phyloP scores from a whole-genome alignment of 2,888 invertebrate genomes.

The Trachelus troglodyta region DNA sequence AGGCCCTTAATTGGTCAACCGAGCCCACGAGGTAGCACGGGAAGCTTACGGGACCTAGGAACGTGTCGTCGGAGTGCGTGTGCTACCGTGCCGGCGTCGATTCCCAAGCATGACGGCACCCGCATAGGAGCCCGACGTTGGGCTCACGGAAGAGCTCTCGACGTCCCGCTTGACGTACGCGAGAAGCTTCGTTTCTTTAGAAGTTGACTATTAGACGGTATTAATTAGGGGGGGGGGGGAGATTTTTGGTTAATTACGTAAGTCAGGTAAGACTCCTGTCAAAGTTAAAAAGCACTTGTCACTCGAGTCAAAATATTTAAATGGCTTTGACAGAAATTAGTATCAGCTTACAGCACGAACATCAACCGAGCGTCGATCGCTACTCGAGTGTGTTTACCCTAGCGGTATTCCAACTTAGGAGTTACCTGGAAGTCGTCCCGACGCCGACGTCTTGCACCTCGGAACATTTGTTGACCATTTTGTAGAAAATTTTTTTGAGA shows the following conservation, averaged over 20 bases:
- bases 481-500: neutral
- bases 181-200: neutral
- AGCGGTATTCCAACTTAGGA: conserved; percentile 33
- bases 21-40: conserved; percentile 51
- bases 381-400: conserved; percentile 22
- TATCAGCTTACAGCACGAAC: neutral
- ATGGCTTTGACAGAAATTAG: neutral
- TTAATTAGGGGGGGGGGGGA: neutral
- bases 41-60: conserved; percentile 63
- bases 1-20: conserved; percentile 63
- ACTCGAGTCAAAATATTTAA: neutral
- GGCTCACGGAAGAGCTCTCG: neutral
- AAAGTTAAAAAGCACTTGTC: neutral
- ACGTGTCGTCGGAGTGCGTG: conserved; percentile 50
- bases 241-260: neutral
- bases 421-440: conserved; percentile 25
- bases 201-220: neutral
- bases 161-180: neutral
- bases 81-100: neutral
- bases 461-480: neutral
- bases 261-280: neutral
- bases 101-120: neutral
- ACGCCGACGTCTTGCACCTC: neutral
- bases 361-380: neutral
- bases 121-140: neutral